Conservation (phyloP, 2,888 invertebrate genomes). For the Myathropa florea region DNA sequence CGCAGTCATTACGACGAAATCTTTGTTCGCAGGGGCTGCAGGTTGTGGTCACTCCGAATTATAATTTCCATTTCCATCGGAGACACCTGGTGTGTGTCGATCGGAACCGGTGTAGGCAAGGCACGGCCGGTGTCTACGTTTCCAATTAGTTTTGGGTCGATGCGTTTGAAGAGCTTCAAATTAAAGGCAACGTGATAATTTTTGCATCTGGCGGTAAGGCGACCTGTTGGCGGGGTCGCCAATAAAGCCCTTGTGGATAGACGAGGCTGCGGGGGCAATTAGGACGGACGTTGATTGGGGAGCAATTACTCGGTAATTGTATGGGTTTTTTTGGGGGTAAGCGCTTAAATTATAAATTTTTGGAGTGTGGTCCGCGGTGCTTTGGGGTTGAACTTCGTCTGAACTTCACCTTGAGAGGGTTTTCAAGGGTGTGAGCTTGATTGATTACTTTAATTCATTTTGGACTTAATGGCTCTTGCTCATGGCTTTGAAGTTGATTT, state of each 20-base stretch:
- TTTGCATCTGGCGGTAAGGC: conserved; percentile 20
- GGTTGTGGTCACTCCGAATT: conserved; percentile 54
- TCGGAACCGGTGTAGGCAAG: not conserved
- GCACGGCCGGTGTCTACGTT: conserved; percentile 40
- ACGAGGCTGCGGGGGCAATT: not conserved
- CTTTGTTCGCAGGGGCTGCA: conserved; percentile 47
- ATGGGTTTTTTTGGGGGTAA: not conserved
- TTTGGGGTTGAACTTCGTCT: not conserved
- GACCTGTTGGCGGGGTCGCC: conserved; percentile 12
- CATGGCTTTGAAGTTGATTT: no score
- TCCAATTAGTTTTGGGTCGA: conserved; percentile 59
- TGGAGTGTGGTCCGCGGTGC: not conserved
- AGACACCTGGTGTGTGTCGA: conserved; percentile 50
- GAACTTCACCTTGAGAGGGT: not conserved
- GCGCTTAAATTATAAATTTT: not conserved
- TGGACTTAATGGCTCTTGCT: no score
- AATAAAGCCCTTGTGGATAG: not conserved
- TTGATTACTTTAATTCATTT: not conserved
- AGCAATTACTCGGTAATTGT: not conserved
- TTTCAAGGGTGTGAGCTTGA: not conserved
- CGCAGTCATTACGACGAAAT: conserved; percentile 46
- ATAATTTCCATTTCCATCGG: conserved; percentile 31
- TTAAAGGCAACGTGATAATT: conserved; percentile 17
- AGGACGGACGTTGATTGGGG: not conserved
- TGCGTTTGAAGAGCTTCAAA: conserved; percentile 38